Evolutionary conservation across 2,888 invertebrate genomes (phyloP).

Genomic region (Drosophila histrio): DNA sequence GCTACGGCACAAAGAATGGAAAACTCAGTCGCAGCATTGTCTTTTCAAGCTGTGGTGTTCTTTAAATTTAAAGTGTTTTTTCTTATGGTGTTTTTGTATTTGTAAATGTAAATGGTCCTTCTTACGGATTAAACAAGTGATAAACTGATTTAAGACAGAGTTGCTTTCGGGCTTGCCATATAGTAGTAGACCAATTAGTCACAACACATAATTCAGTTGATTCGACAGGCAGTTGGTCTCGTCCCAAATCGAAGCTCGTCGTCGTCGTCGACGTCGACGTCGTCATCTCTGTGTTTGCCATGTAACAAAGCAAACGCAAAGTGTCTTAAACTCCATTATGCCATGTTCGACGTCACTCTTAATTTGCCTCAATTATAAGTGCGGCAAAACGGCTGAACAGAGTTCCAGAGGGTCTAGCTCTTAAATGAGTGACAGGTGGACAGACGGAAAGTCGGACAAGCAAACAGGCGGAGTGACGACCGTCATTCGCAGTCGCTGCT

Average conservation of each 20-base stretch:
- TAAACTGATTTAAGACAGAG: neutral
- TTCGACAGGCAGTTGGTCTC: neutral
- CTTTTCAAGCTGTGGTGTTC: constrained; percentile 70
- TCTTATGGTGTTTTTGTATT: no score
- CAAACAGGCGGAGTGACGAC: neutral
- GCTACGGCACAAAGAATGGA: constrained; percentile 79
- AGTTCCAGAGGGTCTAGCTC: neutral
- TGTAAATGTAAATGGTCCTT: no score
- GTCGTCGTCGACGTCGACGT: no score
- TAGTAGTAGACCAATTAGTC: constrained; percentile 32
- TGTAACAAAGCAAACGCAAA: constrained; percentile 45
- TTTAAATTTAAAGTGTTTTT: constrained; percentile 26
- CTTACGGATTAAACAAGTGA: no score
- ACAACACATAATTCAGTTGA: neutral
- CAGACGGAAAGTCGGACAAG: neutral
- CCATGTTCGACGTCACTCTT: constrained; percentile 81
- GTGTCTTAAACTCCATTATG: constrained; percentile 79
- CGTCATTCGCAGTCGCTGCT: constrained; percentile 6
- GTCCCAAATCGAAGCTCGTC: neutral
- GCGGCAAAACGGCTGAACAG: constrained; percentile 1
- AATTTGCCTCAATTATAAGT: constrained; percentile 79
- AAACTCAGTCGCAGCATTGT: constrained; percentile 66
- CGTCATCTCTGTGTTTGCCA: constrained; percentile 11
- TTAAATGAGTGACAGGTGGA: constrained; percentile 21
- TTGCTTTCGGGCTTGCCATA: neutral